A percentile compares a stretch with the other conserved stretches of the same genome.
Evolutionary conservation across 1,140 invertebrate genomes (phyloP).

Genomic region (Drosophila ercepeae): DNA sequence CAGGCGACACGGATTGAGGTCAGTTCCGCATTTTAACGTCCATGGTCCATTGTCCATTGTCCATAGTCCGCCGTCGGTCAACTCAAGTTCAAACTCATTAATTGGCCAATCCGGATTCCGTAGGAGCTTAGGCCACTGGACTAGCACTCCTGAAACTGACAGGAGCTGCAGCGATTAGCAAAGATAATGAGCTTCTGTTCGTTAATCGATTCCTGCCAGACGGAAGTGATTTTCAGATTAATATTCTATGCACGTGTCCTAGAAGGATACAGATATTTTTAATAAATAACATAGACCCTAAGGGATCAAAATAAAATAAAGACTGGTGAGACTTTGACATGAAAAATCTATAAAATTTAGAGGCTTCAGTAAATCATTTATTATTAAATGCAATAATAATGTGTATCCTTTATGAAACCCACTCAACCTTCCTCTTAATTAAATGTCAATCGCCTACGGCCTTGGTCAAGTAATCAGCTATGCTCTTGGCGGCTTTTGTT

Average conservation of each 20-base stretch:
- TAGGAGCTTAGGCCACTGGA: background rate
- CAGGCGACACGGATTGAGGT: slow-evolving; percentile 30
- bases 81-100: slow-evolving; percentile 39
- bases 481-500: slow-evolving; percentile 28
- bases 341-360: too few species aligned
- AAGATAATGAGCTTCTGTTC: slow-evolving; percentile 23
- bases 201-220: slow-evolving; percentile 17
- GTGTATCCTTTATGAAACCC: background rate
- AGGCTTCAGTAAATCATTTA: too few species aligned
- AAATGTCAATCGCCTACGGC: slow-evolving; percentile 28
- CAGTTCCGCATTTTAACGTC: slow-evolving; percentile 5
- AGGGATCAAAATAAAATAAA: too few species aligned
- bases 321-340: too few species aligned
- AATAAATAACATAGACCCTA: too few species aligned
- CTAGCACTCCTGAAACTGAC: slow-evolving; percentile 16
- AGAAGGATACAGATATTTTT: background rate
- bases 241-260: slow-evolving; percentile 5
- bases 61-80: slow-evolving; percentile 3
- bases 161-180: slow-evolving; percentile 22
- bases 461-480: slow-evolving; percentile 32
- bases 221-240: slow-evolving; percentile 19
- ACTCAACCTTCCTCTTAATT: slow-evolving; percentile 1
- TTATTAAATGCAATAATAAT: background rate
- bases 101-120: slow-evolving; percentile 30
- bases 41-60: background rate